A percentile compares a stretch with the other conserved stretches of the same genome.
Conservation (phyloP, 1,140 invertebrate species). For the Steinernema khuongi region DNA sequence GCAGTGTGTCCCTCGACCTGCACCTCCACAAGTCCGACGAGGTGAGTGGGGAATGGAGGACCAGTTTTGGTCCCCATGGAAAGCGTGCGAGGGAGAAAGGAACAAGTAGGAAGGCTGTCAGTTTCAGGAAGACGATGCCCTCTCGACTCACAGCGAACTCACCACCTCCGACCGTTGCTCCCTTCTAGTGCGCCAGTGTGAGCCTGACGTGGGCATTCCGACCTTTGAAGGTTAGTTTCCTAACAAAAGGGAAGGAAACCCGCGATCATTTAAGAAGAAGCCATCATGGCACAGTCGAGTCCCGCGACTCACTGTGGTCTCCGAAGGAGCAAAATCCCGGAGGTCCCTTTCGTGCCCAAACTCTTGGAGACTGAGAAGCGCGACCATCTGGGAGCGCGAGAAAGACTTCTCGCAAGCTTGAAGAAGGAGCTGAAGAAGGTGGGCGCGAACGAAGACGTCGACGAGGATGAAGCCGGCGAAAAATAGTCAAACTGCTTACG, state of each 20-base stretch:
- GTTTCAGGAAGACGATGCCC: constrained; percentile 1
- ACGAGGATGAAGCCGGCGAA: too few relatives aligned
- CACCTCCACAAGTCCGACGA: not conserved
- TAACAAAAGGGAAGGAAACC: not conserved
- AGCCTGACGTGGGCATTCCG: not conserved
- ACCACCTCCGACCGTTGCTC: not conserved
- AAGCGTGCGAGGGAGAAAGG: too few relatives aligned
- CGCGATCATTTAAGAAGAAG: constrained; percentile 3
- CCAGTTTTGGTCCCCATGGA: too few relatives aligned
- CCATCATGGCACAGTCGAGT: not conserved
- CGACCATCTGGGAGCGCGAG: constrained; percentile 21
- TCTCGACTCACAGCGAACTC: not conserved
- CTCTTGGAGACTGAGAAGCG: not conserved
- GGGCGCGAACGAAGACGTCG: not conserved
- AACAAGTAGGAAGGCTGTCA: too few relatives aligned
- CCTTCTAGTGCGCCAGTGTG: not conserved
- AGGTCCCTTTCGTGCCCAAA: constrained; percentile 13
- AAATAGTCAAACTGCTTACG: too few relatives aligned
- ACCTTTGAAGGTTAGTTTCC: not conserved
- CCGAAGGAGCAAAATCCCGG: constrained; percentile 18
- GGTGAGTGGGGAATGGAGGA: too few relatives aligned
- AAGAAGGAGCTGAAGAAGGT: constrained; percentile 27
- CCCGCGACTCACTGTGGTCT: not conserved
- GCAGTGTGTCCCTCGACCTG: not conserved
- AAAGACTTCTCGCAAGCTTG: constrained; percentile 26